Base-by-base conservation (phyloP, 1,140 invertebrate genomes). In the Hypsibius dujardini region DNA sequence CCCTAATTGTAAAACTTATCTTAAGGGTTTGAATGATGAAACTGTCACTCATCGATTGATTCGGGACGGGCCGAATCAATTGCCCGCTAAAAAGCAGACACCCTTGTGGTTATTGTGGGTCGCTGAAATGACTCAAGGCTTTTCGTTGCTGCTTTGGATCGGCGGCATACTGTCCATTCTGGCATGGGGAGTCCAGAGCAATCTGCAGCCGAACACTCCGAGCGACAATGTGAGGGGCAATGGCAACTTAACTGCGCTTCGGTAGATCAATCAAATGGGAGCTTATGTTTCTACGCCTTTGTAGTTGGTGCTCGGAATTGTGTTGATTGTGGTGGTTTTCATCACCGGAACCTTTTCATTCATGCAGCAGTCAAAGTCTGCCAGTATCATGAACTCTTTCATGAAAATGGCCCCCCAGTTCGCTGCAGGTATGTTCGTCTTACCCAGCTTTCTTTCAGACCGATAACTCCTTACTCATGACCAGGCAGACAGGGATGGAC, bases 21-120 rank as follows among this genome's bases (percentile, higher is more conserved):
- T 56, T 56, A 56, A 56, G 92, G 93, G 93, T 83, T 85, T 95
- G 79, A 92, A 88, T 83, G 86, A 88, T 81, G 90, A 90, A 75
- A 90, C 92, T 84, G 92, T 92, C 75, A 90, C 89, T 83, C 88
- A 90, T 81, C 88, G 91, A 80, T 82, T 95, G 74, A 88, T 89
- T 82, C 84, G 91, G 77, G 92, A 96, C 85, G 94, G 94, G 76
- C 90, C 90, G 75, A 98, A 98, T 82, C 86, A 90, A 74, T 84
- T 89, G 7, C 83, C 83, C 1, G 84, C 86, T 47, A 82, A 85
- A 0, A 80, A 81, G 75, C 81, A 84, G 46, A 84, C 82, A 1
- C 84, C 85, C 1, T 84, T 87, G 74, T 86, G 83, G 77, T 80
- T 86, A 69, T 84, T 86, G 76, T 84, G 87, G 72, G 77, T 83